A percentile compares a stretch with the other conserved stretches of the same genome.
phyloP scores from a whole-genome alignment of 2,888 invertebrate species.

The Lithosia quadra region DNA sequence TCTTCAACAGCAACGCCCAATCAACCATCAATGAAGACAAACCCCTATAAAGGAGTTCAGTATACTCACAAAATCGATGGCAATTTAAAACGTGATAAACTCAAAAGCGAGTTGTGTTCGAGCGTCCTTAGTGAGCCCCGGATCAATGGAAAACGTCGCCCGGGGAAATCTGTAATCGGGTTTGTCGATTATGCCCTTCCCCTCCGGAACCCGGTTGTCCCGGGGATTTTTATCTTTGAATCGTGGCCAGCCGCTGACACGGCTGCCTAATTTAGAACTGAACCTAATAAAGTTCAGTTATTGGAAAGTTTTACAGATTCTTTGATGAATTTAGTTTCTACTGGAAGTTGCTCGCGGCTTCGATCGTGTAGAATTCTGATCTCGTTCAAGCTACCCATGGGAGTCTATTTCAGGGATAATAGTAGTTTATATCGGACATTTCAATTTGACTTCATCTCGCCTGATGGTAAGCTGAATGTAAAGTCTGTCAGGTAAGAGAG shows the following conservation, averaged over 20 bases:
- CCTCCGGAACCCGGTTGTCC: conserved; percentile 53
- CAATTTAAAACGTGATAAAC: conserved; percentile 45
- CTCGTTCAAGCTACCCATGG: too few species aligned
- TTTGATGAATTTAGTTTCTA: not conserved
- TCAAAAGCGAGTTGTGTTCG: conserved; percentile 53
- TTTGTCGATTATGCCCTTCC: conserved; percentile 76
- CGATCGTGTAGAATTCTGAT: not conserved
- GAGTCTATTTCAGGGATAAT: too few species aligned
- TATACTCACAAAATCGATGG: conserved; percentile 32
- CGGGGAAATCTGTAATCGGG: conserved; percentile 80
- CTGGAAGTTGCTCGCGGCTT: too few species aligned
- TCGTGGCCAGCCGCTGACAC: conserved; percentile 61
- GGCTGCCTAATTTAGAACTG: conserved; percentile 47
- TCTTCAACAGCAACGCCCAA: conserved; percentile 12
- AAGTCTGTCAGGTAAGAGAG: too few species aligned
- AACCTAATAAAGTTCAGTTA: conserved; percentile 25
- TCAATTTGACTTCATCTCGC: too few species aligned
- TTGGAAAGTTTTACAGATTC: not conserved
- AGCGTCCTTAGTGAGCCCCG: conserved; percentile 57
- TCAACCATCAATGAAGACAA: conserved; percentile 6
- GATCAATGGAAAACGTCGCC: conserved; percentile 71
- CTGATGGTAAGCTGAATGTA: too few species aligned
- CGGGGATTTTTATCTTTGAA: conserved; percentile 65
- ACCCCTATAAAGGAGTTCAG: conserved; percentile 2
- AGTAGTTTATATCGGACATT: too few species aligned